A percentile compares a stretch with the other conserved stretches of the same genome.
Evolutionary conservation across 2,888 invertebrate genomes (phyloP).

Genomic region (Nomada lathburiana): DNA sequence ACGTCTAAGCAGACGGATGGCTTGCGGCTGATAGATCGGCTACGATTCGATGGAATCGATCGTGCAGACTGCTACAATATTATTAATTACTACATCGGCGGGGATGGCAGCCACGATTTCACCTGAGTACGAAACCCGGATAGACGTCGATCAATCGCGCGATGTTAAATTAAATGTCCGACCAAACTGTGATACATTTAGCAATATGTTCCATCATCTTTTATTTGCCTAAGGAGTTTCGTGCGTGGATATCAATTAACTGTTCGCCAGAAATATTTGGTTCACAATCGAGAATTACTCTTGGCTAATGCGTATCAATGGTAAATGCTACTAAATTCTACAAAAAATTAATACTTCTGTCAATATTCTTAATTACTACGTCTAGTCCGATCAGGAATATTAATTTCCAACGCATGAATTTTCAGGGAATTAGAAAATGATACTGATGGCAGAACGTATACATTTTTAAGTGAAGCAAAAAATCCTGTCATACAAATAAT

Average conservation of each 20-base stretch:
- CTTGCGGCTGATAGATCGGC: conserved; percentile 38
- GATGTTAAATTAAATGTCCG: conserved; percentile 19
- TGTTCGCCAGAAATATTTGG: not conserved
- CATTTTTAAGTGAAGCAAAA: not conserved
- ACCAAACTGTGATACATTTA: conserved; percentile 18
- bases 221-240: not conserved
- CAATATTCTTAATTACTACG: too few relatives aligned
- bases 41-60: conserved; percentile 38
- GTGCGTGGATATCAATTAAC: too few relatives aligned
- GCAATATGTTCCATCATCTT: not conserved
- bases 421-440: too few relatives aligned
- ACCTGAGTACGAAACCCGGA: conserved; percentile 18
- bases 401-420: too few relatives aligned
- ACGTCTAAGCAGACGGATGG: conserved; percentile 20
- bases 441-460: not conserved
- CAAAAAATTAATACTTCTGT: too few relatives aligned
- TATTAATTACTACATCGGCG: conserved; percentile 52
- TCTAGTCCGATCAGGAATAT: too few relatives aligned
- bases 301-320: too few relatives aligned
- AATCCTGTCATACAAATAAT: not conserved
- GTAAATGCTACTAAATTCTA: too few relatives aligned
- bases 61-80: conserved; percentile 25
- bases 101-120: conserved; percentile 39
- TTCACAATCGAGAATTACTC: not conserved
- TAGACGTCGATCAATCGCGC: conserved; percentile 43